phyloP scores from a whole-genome alignment of 2,797 vertebrate species.

The Podargus strigoides region DNA sequence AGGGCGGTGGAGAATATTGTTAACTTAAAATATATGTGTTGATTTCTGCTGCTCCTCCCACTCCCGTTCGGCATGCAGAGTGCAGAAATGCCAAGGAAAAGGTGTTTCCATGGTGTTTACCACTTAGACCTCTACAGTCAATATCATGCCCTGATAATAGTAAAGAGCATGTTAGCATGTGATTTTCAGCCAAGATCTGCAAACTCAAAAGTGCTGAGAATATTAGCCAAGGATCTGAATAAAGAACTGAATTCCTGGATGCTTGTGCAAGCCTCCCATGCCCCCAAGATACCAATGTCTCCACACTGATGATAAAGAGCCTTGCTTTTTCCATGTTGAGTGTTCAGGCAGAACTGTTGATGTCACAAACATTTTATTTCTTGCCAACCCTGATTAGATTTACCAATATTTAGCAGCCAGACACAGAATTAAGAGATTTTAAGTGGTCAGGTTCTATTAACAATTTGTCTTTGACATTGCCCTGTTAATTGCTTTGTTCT shows the following conservation, averaged over 20 bases:
- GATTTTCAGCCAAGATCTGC: conserved; percentile 19
- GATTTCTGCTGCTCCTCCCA: neutral
- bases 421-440: conserved; percentile 27
- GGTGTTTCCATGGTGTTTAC: conserved; percentile 53
- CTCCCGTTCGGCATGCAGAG: neutral
- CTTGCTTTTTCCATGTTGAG: neutral
- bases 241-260: neutral
- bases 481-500: conserved; percentile 16
- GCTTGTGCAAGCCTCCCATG: neutral
- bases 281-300: neutral
- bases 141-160: neutral
- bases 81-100: conserved; percentile 32
- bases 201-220: neutral
- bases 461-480: conserved; percentile 23
- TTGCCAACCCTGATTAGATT: conserved; percentile 5
- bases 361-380: conserved; percentile 37
- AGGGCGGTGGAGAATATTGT: neutral
- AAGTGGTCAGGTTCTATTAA: conserved; percentile 42
- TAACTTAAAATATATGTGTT: conserved; percentile 20
- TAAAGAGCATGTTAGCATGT: neutral
- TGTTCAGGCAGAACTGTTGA: conserved; percentile 15
- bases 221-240: neutral
- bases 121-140: conserved; percentile 17
- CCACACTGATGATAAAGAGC: neutral
- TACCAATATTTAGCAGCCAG: conserved; percentile 22